phyloP scores from a whole-genome alignment of 2,113 vertebrate genomes.

The Galbula dea region DNA sequence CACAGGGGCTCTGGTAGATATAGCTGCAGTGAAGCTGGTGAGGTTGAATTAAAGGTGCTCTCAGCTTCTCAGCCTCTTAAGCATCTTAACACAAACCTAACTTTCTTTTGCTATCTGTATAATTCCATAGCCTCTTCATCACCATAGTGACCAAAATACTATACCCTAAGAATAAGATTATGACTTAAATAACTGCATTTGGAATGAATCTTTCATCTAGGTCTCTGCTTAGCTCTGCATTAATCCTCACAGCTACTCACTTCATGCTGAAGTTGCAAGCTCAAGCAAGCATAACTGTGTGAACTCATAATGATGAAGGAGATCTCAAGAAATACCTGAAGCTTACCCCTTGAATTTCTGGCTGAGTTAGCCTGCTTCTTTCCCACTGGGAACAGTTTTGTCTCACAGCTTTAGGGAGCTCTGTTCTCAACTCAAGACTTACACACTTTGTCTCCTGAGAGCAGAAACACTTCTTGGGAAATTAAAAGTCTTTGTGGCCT shows the following conservation, averaged over 20 bases:
- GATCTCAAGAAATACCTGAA: neutral
- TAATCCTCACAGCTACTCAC: neutral
- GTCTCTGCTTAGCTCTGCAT: slow-evolving; percentile 2
- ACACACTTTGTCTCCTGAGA: neutral
- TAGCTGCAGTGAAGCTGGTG: neutral
- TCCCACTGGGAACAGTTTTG: slow-evolving; percentile 20
- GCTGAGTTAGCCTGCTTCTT: slow-evolving; percentile 14
- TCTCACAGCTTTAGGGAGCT: slow-evolving; percentile 25
- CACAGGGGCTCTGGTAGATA: neutral
- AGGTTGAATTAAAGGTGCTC: neutral
- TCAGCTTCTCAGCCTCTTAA: neutral
- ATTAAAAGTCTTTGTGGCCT: slow-evolving; percentile 11
- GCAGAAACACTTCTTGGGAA: neutral
- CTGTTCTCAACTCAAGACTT: slow-evolving; percentile 1
- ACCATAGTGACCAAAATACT: neutral
- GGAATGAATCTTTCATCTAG: neutral
- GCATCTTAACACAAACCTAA: neutral
- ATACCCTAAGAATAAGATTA: neutral
- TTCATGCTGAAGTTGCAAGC: neutral
- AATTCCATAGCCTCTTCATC: neutral
- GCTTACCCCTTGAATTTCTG: slow-evolving; percentile 23
- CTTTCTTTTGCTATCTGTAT: neutral
- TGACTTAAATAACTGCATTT: neutral
- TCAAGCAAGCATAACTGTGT: slow-evolving; percentile 34
- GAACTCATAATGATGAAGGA: slow-evolving; percentile 4